phyloP scores from a whole-genome alignment of 2,797 vertebrate genomes.

The Podarcis lilfordi region DNA sequence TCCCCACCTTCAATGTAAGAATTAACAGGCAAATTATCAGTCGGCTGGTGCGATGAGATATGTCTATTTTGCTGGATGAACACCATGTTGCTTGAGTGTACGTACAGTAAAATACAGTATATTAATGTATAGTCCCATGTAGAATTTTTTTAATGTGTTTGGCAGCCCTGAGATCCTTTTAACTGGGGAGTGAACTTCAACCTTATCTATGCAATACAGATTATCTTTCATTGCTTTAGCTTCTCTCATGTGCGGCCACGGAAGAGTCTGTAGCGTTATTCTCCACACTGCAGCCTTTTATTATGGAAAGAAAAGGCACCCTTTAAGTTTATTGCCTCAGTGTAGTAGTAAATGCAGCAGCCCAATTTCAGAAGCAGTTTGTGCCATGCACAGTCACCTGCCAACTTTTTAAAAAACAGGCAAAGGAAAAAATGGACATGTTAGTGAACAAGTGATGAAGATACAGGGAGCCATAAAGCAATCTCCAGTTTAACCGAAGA shows the following conservation, averaged over 20 bases:
- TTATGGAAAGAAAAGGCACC: not conserved
- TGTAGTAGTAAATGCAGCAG: not conserved
- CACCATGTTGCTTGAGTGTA: too few relatives aligned
- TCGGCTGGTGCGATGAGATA: not conserved
- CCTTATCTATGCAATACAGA: not conserved
- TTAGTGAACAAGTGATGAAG: not conserved
- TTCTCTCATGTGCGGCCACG: not conserved
- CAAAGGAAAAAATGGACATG: not conserved
- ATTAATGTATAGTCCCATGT: not conserved
- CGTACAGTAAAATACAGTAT: not conserved
- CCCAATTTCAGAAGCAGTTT: not conserved
- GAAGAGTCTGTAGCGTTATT: not conserved
- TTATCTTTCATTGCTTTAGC: not conserved
- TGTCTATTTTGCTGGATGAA: not conserved
- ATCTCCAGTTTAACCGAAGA: not conserved
- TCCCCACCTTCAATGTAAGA: not conserved
- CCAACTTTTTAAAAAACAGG: not conserved
- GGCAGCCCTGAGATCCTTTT: not conserved
- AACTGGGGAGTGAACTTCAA: not conserved
- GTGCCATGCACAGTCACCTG: not conserved
- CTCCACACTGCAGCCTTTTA: not conserved
- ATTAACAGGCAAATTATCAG: not conserved
- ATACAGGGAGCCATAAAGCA: not conserved
- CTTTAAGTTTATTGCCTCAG: not conserved
- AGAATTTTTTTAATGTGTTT: not conserved